Evolutionary conservation across 2,797 vertebrate genomes (phyloP), one percentile per base, ranked within the genome.

Genomic region (Notamacropus eugenii): DNA sequence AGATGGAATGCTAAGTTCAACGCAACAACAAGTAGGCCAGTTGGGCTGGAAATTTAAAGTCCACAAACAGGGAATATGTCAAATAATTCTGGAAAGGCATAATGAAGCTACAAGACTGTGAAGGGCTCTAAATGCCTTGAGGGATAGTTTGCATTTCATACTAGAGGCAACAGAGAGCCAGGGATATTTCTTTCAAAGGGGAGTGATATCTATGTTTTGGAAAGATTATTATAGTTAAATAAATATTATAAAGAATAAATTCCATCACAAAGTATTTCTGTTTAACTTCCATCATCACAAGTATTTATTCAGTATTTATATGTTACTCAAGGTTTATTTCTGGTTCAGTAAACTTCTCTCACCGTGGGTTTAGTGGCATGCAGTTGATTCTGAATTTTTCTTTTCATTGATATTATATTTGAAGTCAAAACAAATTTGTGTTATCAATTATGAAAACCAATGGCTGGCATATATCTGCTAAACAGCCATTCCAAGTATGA

Each of bases 361-460:
- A 56, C 90, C 52, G 52, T 56, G 52, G 34, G 52, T 34, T 96
- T 62, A 28, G 52, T 93, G 34, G 90, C 82, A 14, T 10, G 19
- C 11, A 56, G 31, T 16, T 55, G 50, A 54, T 31, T 57, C 8
- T 91, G 54, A 92, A 96, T 95, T 91, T 92, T 90, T 57, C n/a
- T 13, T 91, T 92, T 82, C 96, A 93, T 90, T 28, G 56, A 87
- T 34, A 93, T 22, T 57, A 56, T 54, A 93, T 58, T 90, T 96
- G 92, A 31, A 58, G 62, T 57, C 19, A 54, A n/a, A 34, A 19
- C 56, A 27, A 24, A 40, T 90, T 59, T 91, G 40, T 10, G 3
- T 82, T 82, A 82, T 46, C 40, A 92, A 92, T 16, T 92, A 57
- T 59, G 91, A 94, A 93, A 91, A 96, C 87, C 74, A 95, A 52